Base-by-base conservation (phyloP, 2,888 invertebrate genomes). In the Idaea biselata region DNA sequence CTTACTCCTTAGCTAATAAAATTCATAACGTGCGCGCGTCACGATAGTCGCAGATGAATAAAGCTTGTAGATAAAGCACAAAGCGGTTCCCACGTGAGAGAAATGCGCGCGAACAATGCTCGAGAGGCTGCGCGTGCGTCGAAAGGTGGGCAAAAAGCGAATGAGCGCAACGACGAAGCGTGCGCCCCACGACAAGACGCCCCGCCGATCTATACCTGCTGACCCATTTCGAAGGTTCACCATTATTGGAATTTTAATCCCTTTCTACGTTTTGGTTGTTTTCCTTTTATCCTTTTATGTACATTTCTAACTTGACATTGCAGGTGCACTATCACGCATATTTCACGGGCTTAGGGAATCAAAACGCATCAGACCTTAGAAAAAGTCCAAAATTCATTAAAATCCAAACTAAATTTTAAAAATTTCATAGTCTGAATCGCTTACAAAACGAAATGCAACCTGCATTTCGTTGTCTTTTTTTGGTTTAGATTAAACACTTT, bases 131-230 rank as follows among this genome's bases (percentile, higher is more conserved):
- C 91, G 91, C 89, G 88, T 82, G 89, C 84, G 88, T 90, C 88
- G 91, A 91, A 91, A 92, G 91, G 91, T 87, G 85, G 85, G 89
- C 91, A 92, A 92, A 92, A 91, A 91, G 88, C 84, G 89, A 91
- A 90, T 90, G 89, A 88, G 84, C 84, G 81, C 80, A 75, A 68
- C 63, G 73, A 68, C 74, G 78, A 71, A 70, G 80, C 78, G 77
- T 80, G 69, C 78, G 70, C 75, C 71, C 68, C 68, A 61, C 68
- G 63, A 68, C 73, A 68, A 67, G 67, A 66, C 64, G 60, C 74
- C 72, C 59, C 68, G 66, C 60, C 68, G 65, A 67, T 67, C 75
- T 81, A 70, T 89, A 90, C 91, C 91, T 90, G 90, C 88, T 88
- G 82, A 87, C 91, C 91, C 87, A 90, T 90, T 88, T 90, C 81